Evolutionary conservation across 2,113 vertebrate genomes (phyloP).

Genomic region (Willisornis vidua): DNA sequence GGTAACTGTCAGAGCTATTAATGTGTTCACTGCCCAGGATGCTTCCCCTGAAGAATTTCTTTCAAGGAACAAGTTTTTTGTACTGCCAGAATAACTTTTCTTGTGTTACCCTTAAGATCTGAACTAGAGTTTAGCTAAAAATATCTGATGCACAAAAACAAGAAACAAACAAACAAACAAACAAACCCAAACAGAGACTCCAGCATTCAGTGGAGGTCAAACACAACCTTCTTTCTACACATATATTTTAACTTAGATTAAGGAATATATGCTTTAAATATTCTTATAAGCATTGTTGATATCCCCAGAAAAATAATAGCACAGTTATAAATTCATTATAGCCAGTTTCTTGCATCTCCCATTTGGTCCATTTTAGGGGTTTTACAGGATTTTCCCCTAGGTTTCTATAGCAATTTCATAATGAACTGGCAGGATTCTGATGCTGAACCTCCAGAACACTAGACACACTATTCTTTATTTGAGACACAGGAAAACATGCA

Average conservation of each 20-base stretch:
- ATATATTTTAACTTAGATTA: background rate
- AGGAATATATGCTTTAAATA: background rate
- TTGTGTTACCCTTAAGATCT: background rate
- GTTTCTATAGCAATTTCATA: background rate
- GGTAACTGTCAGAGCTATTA: constrained; percentile 39
- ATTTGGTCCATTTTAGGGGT: background rate
- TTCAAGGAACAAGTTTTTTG: background rate
- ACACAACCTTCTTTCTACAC: background rate
- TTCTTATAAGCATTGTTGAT: background rate
- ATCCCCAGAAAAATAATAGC: background rate
- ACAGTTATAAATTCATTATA: background rate
- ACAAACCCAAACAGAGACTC: background rate
- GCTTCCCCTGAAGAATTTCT: constrained; percentile 39
- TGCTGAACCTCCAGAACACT: background rate
- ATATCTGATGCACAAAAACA: background rate
- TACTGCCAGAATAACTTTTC: background rate
- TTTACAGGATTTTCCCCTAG: background rate
- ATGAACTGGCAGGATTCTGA: background rate
- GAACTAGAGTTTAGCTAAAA: background rate
- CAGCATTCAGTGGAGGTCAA: background rate
- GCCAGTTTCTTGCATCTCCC: background rate
- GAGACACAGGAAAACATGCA: background rate
- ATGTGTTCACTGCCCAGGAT: constrained; percentile 1
- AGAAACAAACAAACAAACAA: background rate
- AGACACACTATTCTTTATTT: background rate